Evolutionary conservation across 1,140 invertebrate genomes (phyloP).

Genomic region (Acromyrmex heyeri): DNA sequence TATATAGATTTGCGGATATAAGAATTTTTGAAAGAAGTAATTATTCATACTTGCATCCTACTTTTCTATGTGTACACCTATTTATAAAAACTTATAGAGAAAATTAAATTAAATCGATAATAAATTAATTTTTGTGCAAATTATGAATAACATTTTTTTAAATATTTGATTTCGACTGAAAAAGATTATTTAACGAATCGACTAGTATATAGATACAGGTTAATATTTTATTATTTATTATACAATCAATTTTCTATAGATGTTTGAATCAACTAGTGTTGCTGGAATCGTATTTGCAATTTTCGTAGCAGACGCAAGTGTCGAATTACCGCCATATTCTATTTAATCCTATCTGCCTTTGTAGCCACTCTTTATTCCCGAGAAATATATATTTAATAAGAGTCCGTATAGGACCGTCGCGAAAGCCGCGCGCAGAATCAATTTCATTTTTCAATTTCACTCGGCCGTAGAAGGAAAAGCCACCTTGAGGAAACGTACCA

Average conservation of each 20-base stretch:
- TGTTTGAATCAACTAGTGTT: background rate
- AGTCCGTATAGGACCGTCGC: conserved; percentile 18
- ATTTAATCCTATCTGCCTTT: conserved; percentile 57
- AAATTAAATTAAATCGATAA: background rate
- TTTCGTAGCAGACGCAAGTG: background rate
- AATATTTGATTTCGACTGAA: background rate
- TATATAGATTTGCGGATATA: too few species aligned
- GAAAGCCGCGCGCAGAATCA: conserved; percentile 71
- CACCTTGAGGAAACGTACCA: conserved; percentile 68
- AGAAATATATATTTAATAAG: conserved; percentile 73
- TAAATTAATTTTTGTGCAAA: background rate
- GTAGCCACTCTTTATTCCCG: conserved; percentile 20
- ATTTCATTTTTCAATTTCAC: conserved; percentile 78
- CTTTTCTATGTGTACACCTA: too few species aligned
- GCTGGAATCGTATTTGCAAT: background rate
- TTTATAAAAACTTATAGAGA: background rate
- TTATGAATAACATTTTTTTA: background rate
- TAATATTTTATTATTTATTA: background rate
- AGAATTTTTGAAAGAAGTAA: too few species aligned
- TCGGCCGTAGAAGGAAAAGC: conserved; percentile 65
- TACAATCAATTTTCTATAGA: background rate
- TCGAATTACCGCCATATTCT: conserved; percentile 20
- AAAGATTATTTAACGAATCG: background rate
- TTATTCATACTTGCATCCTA: too few species aligned
- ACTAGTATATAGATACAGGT: background rate